phyloP scores from a whole-genome alignment of 1,140 invertebrate genomes.

The Drosophila lacteicornis region DNA sequence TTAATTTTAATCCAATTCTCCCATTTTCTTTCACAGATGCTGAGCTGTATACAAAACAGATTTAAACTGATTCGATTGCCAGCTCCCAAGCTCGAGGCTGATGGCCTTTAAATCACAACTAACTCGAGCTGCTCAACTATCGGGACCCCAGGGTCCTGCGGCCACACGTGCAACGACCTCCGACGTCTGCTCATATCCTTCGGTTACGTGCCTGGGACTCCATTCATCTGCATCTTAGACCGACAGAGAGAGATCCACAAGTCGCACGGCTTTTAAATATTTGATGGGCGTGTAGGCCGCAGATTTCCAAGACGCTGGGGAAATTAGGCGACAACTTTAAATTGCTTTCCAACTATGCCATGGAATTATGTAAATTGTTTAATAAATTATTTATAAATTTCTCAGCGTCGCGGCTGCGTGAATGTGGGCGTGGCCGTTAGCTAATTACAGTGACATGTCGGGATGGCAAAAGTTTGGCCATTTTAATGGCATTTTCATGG shows the following conservation, averaged over 20 bases:
- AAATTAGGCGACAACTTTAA: conserved; percentile 73
- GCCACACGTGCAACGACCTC: conserved; percentile 41
- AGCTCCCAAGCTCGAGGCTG: background rate
- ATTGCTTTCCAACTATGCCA: conserved; percentile 67
- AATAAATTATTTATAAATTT: conserved; percentile 63
- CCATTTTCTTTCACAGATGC: background rate
- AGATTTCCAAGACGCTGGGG: conserved; percentile 65
- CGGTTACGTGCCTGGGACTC: conserved; percentile 31
- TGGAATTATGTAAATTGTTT: conserved; percentile 73
- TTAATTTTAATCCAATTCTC: background rate
- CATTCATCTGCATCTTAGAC: conserved; percentile 41
- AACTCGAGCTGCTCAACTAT: conserved; percentile 32
- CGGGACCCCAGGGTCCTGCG: conserved; percentile 20
- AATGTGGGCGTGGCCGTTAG: conserved; percentile 33
- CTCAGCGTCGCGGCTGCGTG: background rate
- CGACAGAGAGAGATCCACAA: conserved; percentile 42
- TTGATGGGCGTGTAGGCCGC: conserved; percentile 66
- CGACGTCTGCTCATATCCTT: conserved; percentile 8
- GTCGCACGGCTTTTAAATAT: conserved; percentile 60
- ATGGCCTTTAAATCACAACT: conserved; percentile 39
- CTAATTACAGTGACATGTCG: conserved; percentile 70
- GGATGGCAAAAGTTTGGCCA: conserved; percentile 41
- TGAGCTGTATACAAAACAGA: background rate
- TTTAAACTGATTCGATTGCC: background rate
- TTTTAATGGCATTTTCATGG: conserved; percentile 71